Conservation (phyloP, 1,140 invertebrate genomes). For the Dreissena rostriformis region DNA sequence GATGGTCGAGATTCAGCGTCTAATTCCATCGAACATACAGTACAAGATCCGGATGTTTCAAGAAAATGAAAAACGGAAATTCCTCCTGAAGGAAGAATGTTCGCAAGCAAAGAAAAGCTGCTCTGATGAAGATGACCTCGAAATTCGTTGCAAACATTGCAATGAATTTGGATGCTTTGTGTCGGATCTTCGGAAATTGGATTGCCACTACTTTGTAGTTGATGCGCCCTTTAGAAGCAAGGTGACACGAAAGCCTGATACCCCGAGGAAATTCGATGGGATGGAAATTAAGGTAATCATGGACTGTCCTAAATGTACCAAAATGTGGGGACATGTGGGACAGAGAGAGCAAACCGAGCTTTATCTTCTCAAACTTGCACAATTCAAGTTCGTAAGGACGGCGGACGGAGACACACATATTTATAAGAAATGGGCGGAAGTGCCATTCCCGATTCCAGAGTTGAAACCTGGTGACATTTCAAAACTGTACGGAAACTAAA, state of each 20-base stretch:
- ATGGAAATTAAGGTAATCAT: slow-evolving; percentile 4
- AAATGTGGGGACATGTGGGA: slow-evolving; percentile 2
- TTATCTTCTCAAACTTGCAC: neutral
- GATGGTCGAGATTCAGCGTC: neutral
- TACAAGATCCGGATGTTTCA: neutral
- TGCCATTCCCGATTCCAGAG: neutral
- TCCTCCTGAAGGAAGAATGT: neutral
- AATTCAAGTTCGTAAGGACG: slow-evolving; percentile 1
- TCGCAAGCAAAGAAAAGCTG: neutral
- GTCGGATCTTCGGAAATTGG: neutral
- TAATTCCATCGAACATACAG: neutral
- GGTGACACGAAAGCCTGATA: neutral
- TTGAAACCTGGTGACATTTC: neutral
- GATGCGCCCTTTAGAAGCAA: neutral
- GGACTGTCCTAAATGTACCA: slow-evolving; percentile 9
- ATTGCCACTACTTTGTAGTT: neutral
- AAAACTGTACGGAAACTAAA: neutral
- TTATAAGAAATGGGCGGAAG: slow-evolving; percentile 7
- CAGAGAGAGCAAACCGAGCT: neutral
- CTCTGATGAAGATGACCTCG: neutral
- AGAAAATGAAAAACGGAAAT: neutral
- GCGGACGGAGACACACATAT: neutral
- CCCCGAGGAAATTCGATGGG: slow-evolving; percentile 2
- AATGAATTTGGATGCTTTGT: neutral
- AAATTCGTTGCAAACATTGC: slow-evolving; percentile 8